phyloP scores from a whole-genome alignment of 2,113 vertebrate species.

The Geothlypis trichas region DNA sequence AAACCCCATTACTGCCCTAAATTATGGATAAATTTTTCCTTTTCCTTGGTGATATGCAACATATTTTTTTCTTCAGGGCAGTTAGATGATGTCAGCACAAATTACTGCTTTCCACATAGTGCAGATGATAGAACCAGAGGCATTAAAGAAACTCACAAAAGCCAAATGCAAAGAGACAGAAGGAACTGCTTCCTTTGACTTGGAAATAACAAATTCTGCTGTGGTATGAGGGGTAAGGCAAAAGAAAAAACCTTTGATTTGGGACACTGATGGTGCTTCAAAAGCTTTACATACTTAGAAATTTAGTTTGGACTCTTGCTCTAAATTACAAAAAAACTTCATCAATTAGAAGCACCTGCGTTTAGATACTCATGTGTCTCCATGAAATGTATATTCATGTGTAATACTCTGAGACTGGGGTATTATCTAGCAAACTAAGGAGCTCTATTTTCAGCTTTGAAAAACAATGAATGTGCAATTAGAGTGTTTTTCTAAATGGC shows the following conservation, averaged over 20 bases:
- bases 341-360: not conserved
- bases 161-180: conserved; percentile 24
- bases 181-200: conserved; percentile 15
- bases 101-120: conserved; percentile 20
- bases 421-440: not conserved
- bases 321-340: not conserved
- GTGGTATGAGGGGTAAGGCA: not conserved
- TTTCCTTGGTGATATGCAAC: conserved; percentile 13
- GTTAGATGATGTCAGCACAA: conserved; percentile 54
- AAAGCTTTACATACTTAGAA: not conserved
- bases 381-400: not conserved
- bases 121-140: conserved; percentile 23
- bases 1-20: conserved; percentile 19
- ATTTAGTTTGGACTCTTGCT: not conserved
- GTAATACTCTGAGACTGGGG: not conserved
- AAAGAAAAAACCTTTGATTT: not conserved
- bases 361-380: not conserved
- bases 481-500: not conserved
- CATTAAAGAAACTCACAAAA: conserved; percentile 13
- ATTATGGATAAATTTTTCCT: conserved; percentile 26
- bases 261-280: not conserved
- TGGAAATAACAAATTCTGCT: conserved; percentile 8
- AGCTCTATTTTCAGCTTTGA: not conserved
- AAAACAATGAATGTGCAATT: not conserved
- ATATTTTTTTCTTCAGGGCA: conserved; percentile 48